These are phyloP conservation scores for Lasioglossum marginatum DNA, from an alignment of 2,888 invertebrate genomes.

Conservation along the genomic window DNA sequence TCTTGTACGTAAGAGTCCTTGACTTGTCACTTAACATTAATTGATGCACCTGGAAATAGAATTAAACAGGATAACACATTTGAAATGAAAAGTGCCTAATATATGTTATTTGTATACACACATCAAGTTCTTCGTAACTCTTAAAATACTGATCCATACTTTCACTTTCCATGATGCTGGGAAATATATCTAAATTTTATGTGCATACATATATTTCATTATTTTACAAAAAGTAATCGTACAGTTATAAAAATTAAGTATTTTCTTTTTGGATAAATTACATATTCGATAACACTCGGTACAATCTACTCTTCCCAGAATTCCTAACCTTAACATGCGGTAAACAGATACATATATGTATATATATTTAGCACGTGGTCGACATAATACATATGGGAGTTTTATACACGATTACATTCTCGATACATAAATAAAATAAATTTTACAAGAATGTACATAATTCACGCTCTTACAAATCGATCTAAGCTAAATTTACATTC, in stretches of 20 bases:
- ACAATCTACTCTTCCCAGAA: background rate
- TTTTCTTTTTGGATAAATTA: background rate
- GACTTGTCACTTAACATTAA: constrained; percentile 92
- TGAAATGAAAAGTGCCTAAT: constrained; percentile 13
- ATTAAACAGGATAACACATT: constrained; percentile 6
- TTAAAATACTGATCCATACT: constrained; percentile 87
- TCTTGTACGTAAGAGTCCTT: constrained; percentile 91
- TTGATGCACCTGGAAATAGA: constrained; percentile 88
- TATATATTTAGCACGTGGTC: background rate
- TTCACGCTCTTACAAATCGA: background rate
- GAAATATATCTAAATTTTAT: background rate
- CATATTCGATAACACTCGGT: background rate
- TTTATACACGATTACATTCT: background rate
- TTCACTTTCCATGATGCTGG: background rate
- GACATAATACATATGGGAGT: background rate
- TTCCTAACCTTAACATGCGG: constrained; percentile 30
- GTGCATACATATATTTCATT: background rate
- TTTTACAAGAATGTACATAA: constrained; percentile 5
- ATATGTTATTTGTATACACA: constrained; percentile 82
- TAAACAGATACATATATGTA: background rate
- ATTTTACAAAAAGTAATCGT: background rate
- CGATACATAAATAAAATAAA: background rate
- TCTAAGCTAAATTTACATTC: background rate
- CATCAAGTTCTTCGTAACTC: constrained; percentile 92
- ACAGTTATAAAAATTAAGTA: background rate